Base-by-base conservation (phyloP, 2,888 invertebrate genomes). In the Chrysotoxum bicinctum region DNA sequence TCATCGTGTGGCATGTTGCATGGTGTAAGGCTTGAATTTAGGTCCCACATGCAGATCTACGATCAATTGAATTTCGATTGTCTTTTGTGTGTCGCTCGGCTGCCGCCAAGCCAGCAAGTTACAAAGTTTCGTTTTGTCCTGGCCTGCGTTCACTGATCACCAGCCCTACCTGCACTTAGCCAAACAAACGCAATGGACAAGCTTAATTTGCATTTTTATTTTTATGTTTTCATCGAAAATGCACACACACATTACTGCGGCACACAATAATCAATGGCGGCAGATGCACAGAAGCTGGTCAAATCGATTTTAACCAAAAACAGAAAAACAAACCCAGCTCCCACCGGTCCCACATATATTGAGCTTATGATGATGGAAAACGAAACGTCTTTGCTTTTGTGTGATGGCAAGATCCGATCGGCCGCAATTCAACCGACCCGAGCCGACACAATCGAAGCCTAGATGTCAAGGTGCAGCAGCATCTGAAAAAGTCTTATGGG, bases 181-280 rank as follows among this genome's bases (percentile, higher is more conserved):
- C 2, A n/a, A 32, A 37, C 62, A 1, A 35, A 88, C 88, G 89
- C 88, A 88, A 88, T 78, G 56, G 68, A 70, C 69, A 64, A 78
- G 56, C 88, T 89, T 90, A 89, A 90, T 90, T 90, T 90, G 90
- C 90, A 90, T 90, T 90, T 90, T 90, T 90, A 90, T 90, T 90
- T 90, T 90, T 90, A 90, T 90, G 90, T 90, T 90, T 90, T 90
- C 90, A 90, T 90, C 89, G 90, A 89, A 90, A 89, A 37, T 37
- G 64, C 45, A 88, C 89, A 88, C 89, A 88, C 89, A 50, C 35
- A 66, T 35, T 35, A 35, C 89, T 40, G 66, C 32, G 72, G 76
- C 48, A 48, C 14, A 64, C 21, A 66, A 48, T 78, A 89, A 90
- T 90, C 90, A 88, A 87, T 87, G 89, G 88, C 90, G 90, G 90